Evolutionary conservation across 37 sponge, comb jelly and placozoan genomes (phyloP), one percentile per base, ranked within the genome.

Genomic region (Beroe ovata): DNA sequence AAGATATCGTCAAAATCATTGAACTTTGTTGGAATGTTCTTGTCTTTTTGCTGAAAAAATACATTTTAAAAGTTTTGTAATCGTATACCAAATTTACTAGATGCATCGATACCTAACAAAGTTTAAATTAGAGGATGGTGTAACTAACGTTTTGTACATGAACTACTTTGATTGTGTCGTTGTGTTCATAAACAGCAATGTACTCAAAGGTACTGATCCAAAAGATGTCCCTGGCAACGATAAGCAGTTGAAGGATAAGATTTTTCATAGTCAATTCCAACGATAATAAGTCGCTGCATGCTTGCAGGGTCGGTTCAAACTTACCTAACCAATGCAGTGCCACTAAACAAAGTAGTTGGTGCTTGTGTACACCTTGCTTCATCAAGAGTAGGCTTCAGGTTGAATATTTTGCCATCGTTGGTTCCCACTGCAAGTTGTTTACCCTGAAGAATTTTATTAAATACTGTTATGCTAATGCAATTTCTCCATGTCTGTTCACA

Each of bases 1-100:
- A 77, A 77, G 23, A 77, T 42, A 29, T 77, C 84, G 41, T 77
- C 84, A 23, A 77, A 77, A 20, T 77, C 84, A 77, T 42, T 77
- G 54, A 77, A 77, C 14, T 77, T 77, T 41, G 84, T 77, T 41
- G 84, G 54, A 35, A 77, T 77, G 1, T 42, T 77, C 47, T 77
- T 77, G 28, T 77, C 84, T 40, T 77, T 77, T 39, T 42, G 54
- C 84, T 77, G 84, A 77, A 77, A 77, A n/a, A n/a, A n/a, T n/a
- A n/a, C n/a, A n/a, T n/a, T n/a, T n/a, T n/a, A n/a, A n/a, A n/a
- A n/a, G n/a, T n/a, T n/a, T n/a, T n/a, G n/a, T n/a, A n/a, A n/a
- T n/a, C n/a, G n/a, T n/a, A n/a, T n/a, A n/a, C n/a, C n/a, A n/a
- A n/a, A n/a, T n/a, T n/a, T n/a, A n/a, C n/a, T n/a, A n/a, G 11